Percentiles rank a stretch among this genome's conserved stretches.
phyloP scores from a whole-genome alignment of 2,113 vertebrate species.

The Ophiodon elongatus region DNA sequence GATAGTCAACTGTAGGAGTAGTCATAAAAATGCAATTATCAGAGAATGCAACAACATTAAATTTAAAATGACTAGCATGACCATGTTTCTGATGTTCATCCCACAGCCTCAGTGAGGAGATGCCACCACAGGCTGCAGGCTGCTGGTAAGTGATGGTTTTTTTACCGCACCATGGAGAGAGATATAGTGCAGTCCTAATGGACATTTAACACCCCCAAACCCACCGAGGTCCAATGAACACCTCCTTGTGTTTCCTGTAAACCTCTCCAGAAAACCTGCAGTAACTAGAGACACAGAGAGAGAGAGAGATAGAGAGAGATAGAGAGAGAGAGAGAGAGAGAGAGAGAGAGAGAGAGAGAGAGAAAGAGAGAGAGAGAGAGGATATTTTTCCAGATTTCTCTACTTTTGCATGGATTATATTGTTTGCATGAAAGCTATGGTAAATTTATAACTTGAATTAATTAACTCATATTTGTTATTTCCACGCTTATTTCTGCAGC shows the following conservation, averaged over 20 bases:
- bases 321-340: background rate
- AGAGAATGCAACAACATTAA: background rate
- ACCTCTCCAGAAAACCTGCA: constrained; percentile 2
- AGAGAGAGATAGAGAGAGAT: background rate
- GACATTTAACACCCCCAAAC: constrained; percentile 40
- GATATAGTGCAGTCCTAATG: constrained; percentile 56
- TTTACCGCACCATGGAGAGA: constrained; percentile 35
- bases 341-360: background rate
- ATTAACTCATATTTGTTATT: background rate
- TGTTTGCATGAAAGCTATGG: background rate
- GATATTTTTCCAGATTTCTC: background rate
- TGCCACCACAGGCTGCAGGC: constrained; percentile 30
- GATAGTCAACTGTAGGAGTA: background rate
- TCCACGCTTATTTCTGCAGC: background rate
- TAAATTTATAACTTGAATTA: background rate
- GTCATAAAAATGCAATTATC: constrained; percentile 35
- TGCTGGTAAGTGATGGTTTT: constrained; percentile 60
- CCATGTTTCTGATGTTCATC: constrained; percentile 25
- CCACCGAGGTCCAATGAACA: constrained; percentile 33
- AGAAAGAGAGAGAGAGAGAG: background rate
- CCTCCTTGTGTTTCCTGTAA: constrained; percentile 53
- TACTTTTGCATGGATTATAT: background rate
- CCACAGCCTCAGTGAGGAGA: constrained; percentile 22
- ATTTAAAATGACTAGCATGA: background rate
- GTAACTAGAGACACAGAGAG: background rate